phyloP scores from a whole-genome alignment of 2,888 invertebrate species.

The Nephrotoma appendiculata region DNA sequence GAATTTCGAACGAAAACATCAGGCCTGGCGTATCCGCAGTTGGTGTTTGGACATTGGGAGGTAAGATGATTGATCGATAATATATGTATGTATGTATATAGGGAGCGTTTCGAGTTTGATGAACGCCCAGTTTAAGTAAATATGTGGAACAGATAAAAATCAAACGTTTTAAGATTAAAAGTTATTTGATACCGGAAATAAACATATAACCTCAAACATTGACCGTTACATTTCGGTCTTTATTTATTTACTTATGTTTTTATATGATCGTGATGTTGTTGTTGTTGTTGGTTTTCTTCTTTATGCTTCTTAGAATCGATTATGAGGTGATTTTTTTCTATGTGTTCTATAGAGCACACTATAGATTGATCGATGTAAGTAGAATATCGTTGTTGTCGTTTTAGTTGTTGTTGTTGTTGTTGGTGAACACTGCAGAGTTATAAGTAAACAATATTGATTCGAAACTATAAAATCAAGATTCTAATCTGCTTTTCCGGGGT shows the following conservation, averaged over 20 bases:
- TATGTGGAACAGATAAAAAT: neutral
- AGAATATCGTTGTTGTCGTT: neutral
- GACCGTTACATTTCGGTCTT: neutral
- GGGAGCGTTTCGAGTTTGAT: neutral
- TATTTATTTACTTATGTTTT: neutral
- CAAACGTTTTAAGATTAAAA: neutral
- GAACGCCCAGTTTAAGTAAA: neutral
- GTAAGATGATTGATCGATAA: slow-evolving; percentile 35
- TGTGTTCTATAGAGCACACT: neutral
- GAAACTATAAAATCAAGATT: neutral
- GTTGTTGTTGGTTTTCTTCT: neutral
- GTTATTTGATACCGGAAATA: slow-evolving; percentile 1
- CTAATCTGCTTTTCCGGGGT: neutral
- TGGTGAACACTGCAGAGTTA: neutral
- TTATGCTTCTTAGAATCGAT: neutral
- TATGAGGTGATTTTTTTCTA: neutral
- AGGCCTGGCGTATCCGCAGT: slow-evolving; percentile 88
- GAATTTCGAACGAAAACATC: slow-evolving; percentile 93
- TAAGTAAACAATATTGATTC: neutral
- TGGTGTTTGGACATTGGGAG: slow-evolving; percentile 97
- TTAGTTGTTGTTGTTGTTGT: neutral
- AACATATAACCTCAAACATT: slow-evolving; percentile 1
- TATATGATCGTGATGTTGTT: neutral
- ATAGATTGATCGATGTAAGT: neutral
- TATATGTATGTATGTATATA: neutral